Evolutionary conservation across 2,113 vertebrate species (phyloP), one percentile per base, ranked within the genome.

Genomic region (Vidua macroura): DNA sequence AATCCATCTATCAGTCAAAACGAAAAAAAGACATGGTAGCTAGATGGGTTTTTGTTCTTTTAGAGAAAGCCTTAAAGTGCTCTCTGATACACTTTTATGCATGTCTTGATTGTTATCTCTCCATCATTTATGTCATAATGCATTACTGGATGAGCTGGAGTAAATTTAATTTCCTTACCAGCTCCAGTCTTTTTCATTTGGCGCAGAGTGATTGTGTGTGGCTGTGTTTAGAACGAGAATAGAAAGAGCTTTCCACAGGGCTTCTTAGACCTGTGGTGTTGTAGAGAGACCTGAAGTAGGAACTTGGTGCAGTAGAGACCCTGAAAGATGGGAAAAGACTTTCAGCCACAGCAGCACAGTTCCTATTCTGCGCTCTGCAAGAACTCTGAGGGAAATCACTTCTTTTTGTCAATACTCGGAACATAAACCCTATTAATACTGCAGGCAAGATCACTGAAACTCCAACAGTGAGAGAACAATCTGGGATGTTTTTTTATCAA

Each of bases 151-250:
- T 95, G 86, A 88, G 93, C 77, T 88, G 91, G 83, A 90, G 66
- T 94, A 92, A 92, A 97, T 96, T 95, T 96, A 96, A 97, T 97
- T 97, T 97, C 95, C 95, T 92, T 94, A 95, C 88, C 92, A 94
- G 81, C 95, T 95, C 88, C 88, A 88, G 86, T 68, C 79, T 88
- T 91, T 93, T 96, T 88, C 85, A 96, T 93, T 91, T 96, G 90
- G 91, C 83, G 95, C 86, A 60, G 85, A 92, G 66, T 75, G 86
- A 92, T 95, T 90, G 62, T 60, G 86, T 86, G 92, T 93, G 83
- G 19, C 66, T 95, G 93, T 92, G 84, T 91, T 95, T 79, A 77
- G 95, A 95, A 95, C 96, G 55, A 95, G 91, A 97, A 95, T 72
- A 94, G 79, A 83, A 92, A 58, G 68, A 70, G 76, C n/a, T 96